Percentiles rank a stretch among this genome's conserved stretches.
phyloP scores from a whole-genome alignment of 64 coral and sea anemone genomes.

The Astreopora myriophthalma region DNA sequence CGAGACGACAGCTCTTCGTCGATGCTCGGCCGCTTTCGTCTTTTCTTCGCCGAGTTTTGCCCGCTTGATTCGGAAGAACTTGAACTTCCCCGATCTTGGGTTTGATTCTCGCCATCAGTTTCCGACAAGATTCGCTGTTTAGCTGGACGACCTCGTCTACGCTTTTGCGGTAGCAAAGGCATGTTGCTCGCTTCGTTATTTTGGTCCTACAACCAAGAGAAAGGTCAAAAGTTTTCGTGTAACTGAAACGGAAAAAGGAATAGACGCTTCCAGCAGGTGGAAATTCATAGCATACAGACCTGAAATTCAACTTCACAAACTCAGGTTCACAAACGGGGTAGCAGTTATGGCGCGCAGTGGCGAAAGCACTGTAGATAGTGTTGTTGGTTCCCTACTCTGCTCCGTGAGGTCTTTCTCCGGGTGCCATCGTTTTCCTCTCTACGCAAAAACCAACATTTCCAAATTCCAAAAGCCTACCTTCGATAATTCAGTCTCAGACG shows the following conservation, averaged over 20 bases:
- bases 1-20: not conserved
- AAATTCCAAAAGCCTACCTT: too few species aligned
- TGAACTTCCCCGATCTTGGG: not conserved
- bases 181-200: not conserved
- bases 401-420: too few species aligned
- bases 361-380: too few species aligned
- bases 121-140: not conserved
- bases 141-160: conserved; percentile 8
- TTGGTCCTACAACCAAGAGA: not conserved
- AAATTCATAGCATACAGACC: too few species aligned
- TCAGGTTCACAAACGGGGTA: too few species aligned
- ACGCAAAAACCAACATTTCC: too few species aligned
- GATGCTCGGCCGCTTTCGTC: not conserved
- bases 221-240: not conserved
- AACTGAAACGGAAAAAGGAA: not conserved
- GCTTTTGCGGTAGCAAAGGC: not conserved
- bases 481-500: too few species aligned
- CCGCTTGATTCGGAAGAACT: not conserved
- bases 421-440: too few species aligned
- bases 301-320: too few species aligned
- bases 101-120: not conserved
- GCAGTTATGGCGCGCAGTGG: too few species aligned
- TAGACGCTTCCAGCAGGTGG: too few species aligned
- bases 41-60: not conserved
- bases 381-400: too few species aligned